Evolutionary conservation across 2,113 vertebrate species (phyloP), one percentile per base, ranked within the genome.

Genomic region (Oenanthe oenanthe): DNA sequence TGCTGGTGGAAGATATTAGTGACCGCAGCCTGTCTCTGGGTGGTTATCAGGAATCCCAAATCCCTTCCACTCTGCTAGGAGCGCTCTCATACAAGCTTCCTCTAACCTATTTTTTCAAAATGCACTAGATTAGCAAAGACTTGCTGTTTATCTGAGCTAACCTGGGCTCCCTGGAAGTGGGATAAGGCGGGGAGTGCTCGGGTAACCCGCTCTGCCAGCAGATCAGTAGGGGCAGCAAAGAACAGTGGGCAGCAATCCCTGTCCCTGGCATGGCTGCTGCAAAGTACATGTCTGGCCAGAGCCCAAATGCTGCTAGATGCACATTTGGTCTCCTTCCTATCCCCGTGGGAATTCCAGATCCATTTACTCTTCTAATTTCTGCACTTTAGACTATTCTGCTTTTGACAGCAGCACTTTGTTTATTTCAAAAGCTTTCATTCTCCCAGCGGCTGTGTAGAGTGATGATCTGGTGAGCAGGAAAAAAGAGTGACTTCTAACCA

Each of bases 1-100:
- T 67, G 92, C 92, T 83, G 63, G 82, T 92, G 88, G 83, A 90
- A 90, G 88, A 60, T 74, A 92, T 85, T 88, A 85, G 92, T 92
- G 93, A 77, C 88, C 0, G 1, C 90, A 90, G 85, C 58, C 85
- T 79, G 82, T 74, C 95, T 93, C 96, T 93, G 60, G 82, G 94
- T 91, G 91, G 88, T 95, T 95, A 97, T 95, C 95, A 71, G 88
- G 72, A 90, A 56, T 88, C 85, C 91, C 85, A 92, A 96, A 95
- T 67, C 94, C 94, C 51, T 84, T 20, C 5, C 0, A 67, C 54
- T 70, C 75, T 67, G 79, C 67, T 36, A 38, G 17, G 26, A 83
- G 75, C 0, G 0, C 63, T 88, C 85, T 92, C 82, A 66, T 28
- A 54, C 82, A 83, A 85, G 60, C 29, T 57, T 70, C 67, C 38